Conservation (phyloP, 2,113 vertebrate species). For the Bungarus multicinctus region DNA sequence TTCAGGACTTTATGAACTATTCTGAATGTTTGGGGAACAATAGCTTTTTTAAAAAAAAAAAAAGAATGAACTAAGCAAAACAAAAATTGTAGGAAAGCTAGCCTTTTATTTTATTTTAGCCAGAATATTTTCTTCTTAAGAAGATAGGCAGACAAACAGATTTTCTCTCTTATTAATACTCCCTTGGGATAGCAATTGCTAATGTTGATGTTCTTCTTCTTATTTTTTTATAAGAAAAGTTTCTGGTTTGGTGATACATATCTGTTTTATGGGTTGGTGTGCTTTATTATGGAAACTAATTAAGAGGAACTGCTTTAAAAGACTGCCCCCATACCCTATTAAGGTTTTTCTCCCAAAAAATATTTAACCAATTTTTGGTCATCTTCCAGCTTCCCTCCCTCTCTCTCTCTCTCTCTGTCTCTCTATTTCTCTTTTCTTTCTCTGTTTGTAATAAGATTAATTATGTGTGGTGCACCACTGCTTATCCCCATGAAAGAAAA, state of each 20-base stretch:
- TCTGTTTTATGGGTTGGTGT: conserved; percentile 24
- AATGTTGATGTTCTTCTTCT: neutral
- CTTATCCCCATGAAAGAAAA: conserved; percentile 86
- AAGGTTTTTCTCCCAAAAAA: conserved; percentile 57
- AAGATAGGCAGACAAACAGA: neutral
- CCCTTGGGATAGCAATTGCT: conserved; percentile 1
- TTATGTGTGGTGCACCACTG: conserved; percentile 82
- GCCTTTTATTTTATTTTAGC: conserved; percentile 35
- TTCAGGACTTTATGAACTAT: neutral
- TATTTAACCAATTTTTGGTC: conserved; percentile 70
- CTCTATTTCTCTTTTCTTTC: conserved; percentile 58
- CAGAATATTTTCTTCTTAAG: neutral
- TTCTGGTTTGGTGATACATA: conserved; percentile 36
- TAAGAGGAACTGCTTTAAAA: conserved; percentile 72
- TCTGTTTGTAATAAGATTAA: conserved; percentile 85
- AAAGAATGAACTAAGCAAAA: neutral
- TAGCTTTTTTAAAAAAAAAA: neutral
- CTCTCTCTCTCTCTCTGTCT: conserved; percentile 58
- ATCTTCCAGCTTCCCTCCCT: neutral
- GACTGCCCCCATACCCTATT: conserved; percentile 38
- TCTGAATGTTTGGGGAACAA: neutral
- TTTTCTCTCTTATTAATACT: neutral
- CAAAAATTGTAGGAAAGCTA: neutral
- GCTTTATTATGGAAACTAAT: conserved; percentile 68
- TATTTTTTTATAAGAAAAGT: conserved; percentile 22